Evolutionary conservation across 2,888 invertebrate species (phyloP), one percentile per base, ranked within the genome.

Genomic region (Epinotia demarniana): DNA sequence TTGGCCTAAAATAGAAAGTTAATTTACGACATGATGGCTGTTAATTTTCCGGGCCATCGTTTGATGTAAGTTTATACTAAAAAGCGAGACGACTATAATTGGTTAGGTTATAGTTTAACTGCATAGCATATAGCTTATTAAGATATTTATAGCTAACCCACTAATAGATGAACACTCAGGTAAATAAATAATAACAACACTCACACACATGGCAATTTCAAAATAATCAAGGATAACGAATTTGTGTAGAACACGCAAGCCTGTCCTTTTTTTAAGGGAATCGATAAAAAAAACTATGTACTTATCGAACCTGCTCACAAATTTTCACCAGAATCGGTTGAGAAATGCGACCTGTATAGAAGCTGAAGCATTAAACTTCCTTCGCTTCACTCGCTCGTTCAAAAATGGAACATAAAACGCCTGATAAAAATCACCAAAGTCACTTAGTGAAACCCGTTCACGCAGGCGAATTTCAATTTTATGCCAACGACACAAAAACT

Each of bases 1-100:
- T 60, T 27, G 16, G 63, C 64, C 43, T 43, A 64, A 75, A 75
- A 75, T 66, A 75, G 64, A 66, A 70, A 49, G 18, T 75, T 75
- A 70, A 75, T 75, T 66, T 71, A 64, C 64, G 13, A 70, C 55
- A 57, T 74, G 74, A 69, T 63, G 62, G 57, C 62, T 75, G 64
- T 75, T 75, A 60, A 64, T 60, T 75, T 75, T 60, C 68, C 74
- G 74, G 70, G 13, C 49, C 5, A 39, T 39, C 74, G 64, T 58
- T 70, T 64, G 58, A 75, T 55, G 68, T 68, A 8, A 62, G 18
- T 70, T 60, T 53, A 62, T 71, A 62, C 27, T 18, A 11, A 66
- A 72, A 57, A 27, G 11, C 12, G 49, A 46, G 64, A 64, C 23
- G 46, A 6, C 43, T 16, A 68, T 58, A 16, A 33, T 43, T 39